phyloP scores from a whole-genome alignment of 2,888 invertebrate genomes.

The Autographa pulchrina region DNA sequence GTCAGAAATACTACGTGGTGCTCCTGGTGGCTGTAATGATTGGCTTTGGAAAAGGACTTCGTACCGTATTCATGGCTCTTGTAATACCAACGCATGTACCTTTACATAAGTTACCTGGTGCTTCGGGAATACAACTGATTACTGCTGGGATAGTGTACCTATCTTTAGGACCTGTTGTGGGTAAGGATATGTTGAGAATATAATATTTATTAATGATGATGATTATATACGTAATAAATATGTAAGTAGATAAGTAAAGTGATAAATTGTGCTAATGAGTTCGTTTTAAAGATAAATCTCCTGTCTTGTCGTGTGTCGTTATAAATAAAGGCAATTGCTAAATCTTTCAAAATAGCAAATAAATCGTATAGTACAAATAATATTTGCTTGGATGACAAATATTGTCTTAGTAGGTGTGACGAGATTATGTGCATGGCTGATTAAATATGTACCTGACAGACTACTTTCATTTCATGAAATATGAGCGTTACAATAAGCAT shows the following conservation, averaged over 20 bases:
- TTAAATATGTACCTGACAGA: too few species aligned
- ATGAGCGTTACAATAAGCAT: too few species aligned
- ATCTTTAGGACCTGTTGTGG: slow-evolving; percentile 91
- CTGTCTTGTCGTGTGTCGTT: too few species aligned
- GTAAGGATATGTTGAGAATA: slow-evolving; percentile 74
- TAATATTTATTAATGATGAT: not conserved
- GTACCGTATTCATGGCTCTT: slow-evolving; percentile 93
- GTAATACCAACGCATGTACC: slow-evolving; percentile 93
- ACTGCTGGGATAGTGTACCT: slow-evolving; percentile 91
- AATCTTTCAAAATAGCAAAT: not conserved
- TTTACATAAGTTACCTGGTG: slow-evolving; percentile 91
- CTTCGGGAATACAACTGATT: slow-evolving; percentile 92
- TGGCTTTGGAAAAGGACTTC: slow-evolving; percentile 92
- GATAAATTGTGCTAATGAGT: too few species aligned
- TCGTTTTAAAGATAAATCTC: too few species aligned
- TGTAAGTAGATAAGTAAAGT: too few species aligned
- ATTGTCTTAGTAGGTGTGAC: not conserved
- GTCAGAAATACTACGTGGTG: slow-evolving; percentile 88
- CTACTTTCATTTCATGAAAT: too few species aligned
- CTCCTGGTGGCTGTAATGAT: slow-evolving; percentile 90
- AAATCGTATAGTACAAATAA: not conserved
- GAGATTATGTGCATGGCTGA: not conserved
- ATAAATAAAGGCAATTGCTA: not conserved
- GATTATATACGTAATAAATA: too few species aligned
- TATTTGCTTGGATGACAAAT: not conserved